Evolutionary conservation across 1,140 invertebrate species (phyloP), one percentile per base, ranked within the genome.

Genomic region (Habropoda laboriosa): DNA sequence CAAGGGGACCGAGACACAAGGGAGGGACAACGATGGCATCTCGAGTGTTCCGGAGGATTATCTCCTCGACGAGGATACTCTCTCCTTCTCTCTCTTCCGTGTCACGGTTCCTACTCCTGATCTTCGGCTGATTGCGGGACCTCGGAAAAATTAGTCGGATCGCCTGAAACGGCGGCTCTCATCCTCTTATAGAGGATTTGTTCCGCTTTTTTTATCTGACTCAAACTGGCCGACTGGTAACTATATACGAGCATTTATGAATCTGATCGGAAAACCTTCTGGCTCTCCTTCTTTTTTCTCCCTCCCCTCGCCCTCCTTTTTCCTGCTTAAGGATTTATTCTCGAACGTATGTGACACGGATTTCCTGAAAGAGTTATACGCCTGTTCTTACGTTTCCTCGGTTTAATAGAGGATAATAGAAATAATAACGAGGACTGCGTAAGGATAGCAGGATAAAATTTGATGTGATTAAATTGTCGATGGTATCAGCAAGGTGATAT

Each of bases 141-240:
- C 60, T 45, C 67, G 61, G 66, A 73, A 74, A 86, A 86, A 86
- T 87, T 87, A 86, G 86, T 82, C 63, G 79, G 76, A 82, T 82
- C 71, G 73, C 81, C 80, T 78, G 35, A 57, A 82, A 84, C 74
- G 67, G 30, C 60, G 68, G 67, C 76, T 82, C 68, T 85, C 70
- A 85, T 86, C 83, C 75, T 80, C 77, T 81, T 73, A 64, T 7
- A 8, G 27, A 55, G 57, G 77, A 61, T 73, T 73, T 73, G 58
- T 73, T 49, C 67, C 8, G 35, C 47, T 73, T 73, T 45, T 55
- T 73, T 42, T 60, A 35, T 55, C 21, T n/a, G n/a, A n/a, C 70
- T 32, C n/a, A 12, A 55, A 30, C 57, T 27, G 63, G 30, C 16
- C 13, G 27, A 24, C 40, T 70, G 32, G 38, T 61, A 32, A 78